These are phyloP conservation scores for Petrocephalus schoutedeni DNA, from an alignment of 2,797 vertebrate genomes.

Conservation along the genomic window DNA sequence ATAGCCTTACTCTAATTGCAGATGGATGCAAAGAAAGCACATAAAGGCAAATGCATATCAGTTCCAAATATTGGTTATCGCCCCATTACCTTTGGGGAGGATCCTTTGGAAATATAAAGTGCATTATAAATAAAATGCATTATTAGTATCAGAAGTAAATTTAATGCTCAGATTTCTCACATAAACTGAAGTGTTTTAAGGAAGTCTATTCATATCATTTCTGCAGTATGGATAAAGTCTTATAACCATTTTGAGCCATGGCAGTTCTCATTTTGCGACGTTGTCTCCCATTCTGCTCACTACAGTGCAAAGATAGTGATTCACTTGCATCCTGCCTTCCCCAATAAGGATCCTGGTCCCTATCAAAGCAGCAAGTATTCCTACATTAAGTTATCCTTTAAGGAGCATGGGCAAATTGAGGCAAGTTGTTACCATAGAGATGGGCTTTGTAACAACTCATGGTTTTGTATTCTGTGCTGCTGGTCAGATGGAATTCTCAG, in stretches of 20 bases:
- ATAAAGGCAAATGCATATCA: no score
- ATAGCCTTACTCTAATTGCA: no score
- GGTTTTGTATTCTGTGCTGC: background rate
- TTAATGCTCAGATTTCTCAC: background rate
- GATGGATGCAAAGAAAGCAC: no score
- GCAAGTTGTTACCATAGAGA: constrained; percentile 49
- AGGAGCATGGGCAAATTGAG: constrained; percentile 96
- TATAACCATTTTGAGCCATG: background rate
- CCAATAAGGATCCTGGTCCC: constrained; percentile 87
- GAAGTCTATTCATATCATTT: background rate
- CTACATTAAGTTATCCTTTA: constrained; percentile 90
- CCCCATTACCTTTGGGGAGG: no score
- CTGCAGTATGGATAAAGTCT: background rate
- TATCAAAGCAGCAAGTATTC: constrained; percentile 90
- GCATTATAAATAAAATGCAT: no score
- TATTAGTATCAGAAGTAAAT: background rate
- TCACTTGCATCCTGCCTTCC: constrained; percentile 74
- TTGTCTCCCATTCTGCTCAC: constrained; percentile 15
- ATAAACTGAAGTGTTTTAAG: background rate
- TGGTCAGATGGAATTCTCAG: background rate
- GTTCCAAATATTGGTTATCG: no score
- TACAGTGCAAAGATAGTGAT: constrained; percentile 92
- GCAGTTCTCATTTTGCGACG: background rate
- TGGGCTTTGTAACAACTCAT: background rate
- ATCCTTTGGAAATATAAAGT: no score